These are phyloP conservation scores for Heliconius charithonia DNA, from an alignment of 2,888 invertebrate species.

Conservation along the genomic window DNA sequence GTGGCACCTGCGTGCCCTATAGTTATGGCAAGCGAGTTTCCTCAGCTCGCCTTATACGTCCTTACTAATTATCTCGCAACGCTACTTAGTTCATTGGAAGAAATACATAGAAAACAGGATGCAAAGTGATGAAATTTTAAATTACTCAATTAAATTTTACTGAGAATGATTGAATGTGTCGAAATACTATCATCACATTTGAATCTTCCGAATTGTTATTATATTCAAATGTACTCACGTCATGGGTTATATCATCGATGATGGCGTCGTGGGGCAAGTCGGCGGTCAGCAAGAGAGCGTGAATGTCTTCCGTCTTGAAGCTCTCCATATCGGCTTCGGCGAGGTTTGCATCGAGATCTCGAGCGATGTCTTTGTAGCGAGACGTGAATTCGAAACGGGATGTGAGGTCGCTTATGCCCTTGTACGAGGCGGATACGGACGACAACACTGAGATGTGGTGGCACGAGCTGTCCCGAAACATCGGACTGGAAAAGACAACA, in stretches of 20 bases:
- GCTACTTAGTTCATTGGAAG: slow-evolving; percentile 20
- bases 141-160: slow-evolving; percentile 12
- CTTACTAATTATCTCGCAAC: slow-evolving; percentile 37
- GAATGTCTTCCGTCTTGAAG: slow-evolving; percentile 95
- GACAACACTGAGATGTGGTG: slow-evolving; percentile 92
- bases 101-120: slow-evolving; percentile 18
- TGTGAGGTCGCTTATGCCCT: slow-evolving; percentile 86
- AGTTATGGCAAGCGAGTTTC: slow-evolving; percentile 44
- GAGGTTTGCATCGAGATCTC: slow-evolving; percentile 95
- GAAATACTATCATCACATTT: not conserved
- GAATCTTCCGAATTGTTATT: slow-evolving; percentile 6
- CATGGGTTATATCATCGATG: slow-evolving; percentile 76
- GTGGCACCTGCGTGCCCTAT: slow-evolving; percentile 32
- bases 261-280: slow-evolving; percentile 88
- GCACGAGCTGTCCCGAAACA: slow-evolving; percentile 91
- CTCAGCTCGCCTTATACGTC: slow-evolving; percentile 44
- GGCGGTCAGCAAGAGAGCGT: slow-evolving; percentile 89
- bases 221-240: slow-evolving; percentile 67
- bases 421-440: slow-evolving; percentile 91
- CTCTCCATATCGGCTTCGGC: slow-evolving; percentile 98
- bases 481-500: slow-evolving; percentile 76
- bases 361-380: slow-evolving; percentile 93
- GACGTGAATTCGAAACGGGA: slow-evolving; percentile 81
- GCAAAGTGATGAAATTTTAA: not conserved
- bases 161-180: slow-evolving; percentile 7